Evolutionary conservation across 2,113 vertebrate genomes (phyloP).

Genomic region (Redunca redunca): DNA sequence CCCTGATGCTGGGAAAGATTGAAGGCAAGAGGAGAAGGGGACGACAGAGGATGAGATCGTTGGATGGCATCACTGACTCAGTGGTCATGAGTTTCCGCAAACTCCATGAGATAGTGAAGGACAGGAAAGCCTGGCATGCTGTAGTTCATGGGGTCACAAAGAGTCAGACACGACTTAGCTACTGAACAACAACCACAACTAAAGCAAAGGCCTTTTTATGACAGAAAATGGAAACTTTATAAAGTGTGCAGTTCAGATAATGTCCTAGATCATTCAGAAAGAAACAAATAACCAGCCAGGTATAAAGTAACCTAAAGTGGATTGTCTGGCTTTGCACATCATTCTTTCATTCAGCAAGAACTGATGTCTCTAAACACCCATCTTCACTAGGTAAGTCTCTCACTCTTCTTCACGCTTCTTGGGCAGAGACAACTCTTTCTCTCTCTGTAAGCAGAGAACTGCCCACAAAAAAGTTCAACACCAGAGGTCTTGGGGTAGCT

Average conservation of each 20-base stretch:
- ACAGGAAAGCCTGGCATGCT: background rate
- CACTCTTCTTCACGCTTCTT: background rate
- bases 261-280: background rate
- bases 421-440: background rate
- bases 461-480: background rate
- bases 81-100: background rate
- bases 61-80: background rate
- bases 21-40: background rate
- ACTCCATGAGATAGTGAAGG: background rate
- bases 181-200: accelerated
- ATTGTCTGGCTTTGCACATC: accelerated
- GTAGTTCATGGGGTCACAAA: background rate
- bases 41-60: background rate
- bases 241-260: background rate
- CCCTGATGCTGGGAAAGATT: background rate
- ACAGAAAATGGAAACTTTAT: background rate
- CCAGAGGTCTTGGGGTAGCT: background rate
- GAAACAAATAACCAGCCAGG: background rate
- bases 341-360: background rate
- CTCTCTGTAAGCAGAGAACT: background rate
- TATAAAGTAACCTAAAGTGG: background rate
- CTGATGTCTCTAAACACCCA: background rate
- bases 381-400: background rate
- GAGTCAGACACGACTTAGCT: background rate
- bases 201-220: background rate